Evolutionary conservation across 2,888 invertebrate genomes (phyloP), one percentile per base, ranked within the genome.

Genomic region (Eupelmus urozonus): DNA sequence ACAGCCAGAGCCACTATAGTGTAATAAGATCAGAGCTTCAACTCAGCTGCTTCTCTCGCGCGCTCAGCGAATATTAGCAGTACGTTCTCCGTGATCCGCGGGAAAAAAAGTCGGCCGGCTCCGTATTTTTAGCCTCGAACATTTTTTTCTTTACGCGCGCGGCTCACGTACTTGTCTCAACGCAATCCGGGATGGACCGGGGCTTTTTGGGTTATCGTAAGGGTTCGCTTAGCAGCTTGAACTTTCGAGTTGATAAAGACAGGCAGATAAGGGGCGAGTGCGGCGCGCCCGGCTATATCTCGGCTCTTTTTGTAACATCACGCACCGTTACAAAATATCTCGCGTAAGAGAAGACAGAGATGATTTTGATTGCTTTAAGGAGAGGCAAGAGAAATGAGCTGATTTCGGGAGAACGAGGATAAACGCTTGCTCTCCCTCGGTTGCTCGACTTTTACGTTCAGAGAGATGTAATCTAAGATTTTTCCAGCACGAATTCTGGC

Each of bases 151-250:
- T 20, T 62, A 7, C 23, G 2, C 20, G 29, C 23, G 27, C n/a
- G 3, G 5, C 3, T 34, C 34, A 9, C 5, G 9, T 34, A 5
- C 9, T 9, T 9, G 34, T 34, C 9, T 5, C 9, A 5, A 34
- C 9, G 34, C 5, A 9, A 9, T 34, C 34, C 9, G 34, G 3
- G 34, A 34, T 45, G 7, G 60, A 11, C 11, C 23, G 45, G 3
- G 18, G 25, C 42, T 49, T 81, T 81, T 76, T 82, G 83, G 86
- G 87, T 87, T 87, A 87, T 87, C 87, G 40, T 72, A 57, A 27
- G 81, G 82, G 83, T 85, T 83, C 82, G 82, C 80, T 82, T n/a
- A n/a, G 83, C 81, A 81, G 81, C 82, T 82, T 84, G 84, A 85
- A 86, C 85, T 85, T 84, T 83, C 25, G 62, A 45, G 20, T 79